Evolutionary conservation across 2,797 vertebrate genomes (phyloP).

Genomic region (Gambusia yucatana): DNA sequence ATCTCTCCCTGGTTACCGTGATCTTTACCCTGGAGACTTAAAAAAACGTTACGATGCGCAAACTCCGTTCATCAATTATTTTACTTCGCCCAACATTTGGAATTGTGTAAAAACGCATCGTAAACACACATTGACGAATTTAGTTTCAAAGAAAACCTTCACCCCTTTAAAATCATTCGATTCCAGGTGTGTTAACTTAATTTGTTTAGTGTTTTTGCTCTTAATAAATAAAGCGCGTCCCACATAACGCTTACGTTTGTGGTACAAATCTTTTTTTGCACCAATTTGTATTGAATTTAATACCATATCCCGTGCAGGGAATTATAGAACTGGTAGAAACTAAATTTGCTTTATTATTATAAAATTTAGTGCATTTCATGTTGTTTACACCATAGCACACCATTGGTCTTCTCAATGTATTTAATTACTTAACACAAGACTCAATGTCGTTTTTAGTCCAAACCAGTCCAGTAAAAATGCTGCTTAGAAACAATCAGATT

Average conservation of each 20-base stretch:
- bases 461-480: neutral
- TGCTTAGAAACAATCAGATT: neutral
- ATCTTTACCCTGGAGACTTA: conserved; percentile 46
- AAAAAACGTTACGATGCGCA: conserved; percentile 46
- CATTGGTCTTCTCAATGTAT: neutral
- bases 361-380: neutral
- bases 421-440: neutral
- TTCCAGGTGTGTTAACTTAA: neutral
- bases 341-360: neutral
- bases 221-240: neutral
- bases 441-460: neutral
- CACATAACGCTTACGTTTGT: neutral
- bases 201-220: neutral
- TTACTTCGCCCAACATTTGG: conserved; percentile 30
- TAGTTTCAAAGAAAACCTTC: neutral
- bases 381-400: neutral
- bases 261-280: neutral
- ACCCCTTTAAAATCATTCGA: neutral
- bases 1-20: conserved; percentile 36
- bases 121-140: neutral
- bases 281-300: neutral
- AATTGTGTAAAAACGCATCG: conserved; percentile 16
- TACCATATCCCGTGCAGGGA: neutral
- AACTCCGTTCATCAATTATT: conserved; percentile 39
- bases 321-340: neutral